Evolutionary conservation across 2,888 invertebrate genomes (phyloP).

Genomic region (Eupithecia subfuscata): DNA sequence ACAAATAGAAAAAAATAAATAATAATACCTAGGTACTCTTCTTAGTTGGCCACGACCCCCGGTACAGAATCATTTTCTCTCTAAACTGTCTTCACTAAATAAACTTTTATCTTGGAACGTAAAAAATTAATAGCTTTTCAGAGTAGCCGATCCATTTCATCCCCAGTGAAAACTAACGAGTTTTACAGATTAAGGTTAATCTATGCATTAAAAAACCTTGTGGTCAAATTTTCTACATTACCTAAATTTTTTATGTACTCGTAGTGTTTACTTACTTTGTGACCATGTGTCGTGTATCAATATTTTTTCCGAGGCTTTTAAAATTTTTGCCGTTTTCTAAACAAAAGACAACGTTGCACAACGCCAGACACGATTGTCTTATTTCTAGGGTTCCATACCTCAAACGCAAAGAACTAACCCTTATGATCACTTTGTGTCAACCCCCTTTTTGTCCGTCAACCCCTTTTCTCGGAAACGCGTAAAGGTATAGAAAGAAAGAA

Average conservation of each 20-base stretch:
- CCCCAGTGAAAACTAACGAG: background rate
- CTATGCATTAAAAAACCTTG: background rate
- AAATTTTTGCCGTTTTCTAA: too few species aligned
- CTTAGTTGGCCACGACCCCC: background rate
- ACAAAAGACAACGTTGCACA: background rate
- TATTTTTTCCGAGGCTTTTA: too few species aligned
- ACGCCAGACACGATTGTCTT: background rate
- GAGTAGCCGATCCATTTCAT: background rate
- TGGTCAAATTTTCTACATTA: background rate
- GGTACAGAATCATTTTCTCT: background rate
- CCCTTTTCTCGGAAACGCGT: too few species aligned
- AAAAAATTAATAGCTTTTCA: conserved; percentile 11
- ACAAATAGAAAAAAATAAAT: background rate
- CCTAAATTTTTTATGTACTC: background rate
- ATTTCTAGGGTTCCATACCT: background rate
- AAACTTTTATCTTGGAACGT: conserved; percentile 26
- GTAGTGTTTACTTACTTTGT: too few species aligned
- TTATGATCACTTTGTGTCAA: too few species aligned
- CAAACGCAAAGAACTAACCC: too few species aligned
- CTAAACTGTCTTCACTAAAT: conserved; percentile 12
- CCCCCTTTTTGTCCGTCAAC: too few species aligned
- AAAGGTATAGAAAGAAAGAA: too few species aligned
- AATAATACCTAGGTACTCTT: background rate
- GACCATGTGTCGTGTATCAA: too few species aligned
- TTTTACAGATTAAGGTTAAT: background rate